phyloP scores from a whole-genome alignment of 2,113 vertebrate species.

The Megatriorchis doriae region DNA sequence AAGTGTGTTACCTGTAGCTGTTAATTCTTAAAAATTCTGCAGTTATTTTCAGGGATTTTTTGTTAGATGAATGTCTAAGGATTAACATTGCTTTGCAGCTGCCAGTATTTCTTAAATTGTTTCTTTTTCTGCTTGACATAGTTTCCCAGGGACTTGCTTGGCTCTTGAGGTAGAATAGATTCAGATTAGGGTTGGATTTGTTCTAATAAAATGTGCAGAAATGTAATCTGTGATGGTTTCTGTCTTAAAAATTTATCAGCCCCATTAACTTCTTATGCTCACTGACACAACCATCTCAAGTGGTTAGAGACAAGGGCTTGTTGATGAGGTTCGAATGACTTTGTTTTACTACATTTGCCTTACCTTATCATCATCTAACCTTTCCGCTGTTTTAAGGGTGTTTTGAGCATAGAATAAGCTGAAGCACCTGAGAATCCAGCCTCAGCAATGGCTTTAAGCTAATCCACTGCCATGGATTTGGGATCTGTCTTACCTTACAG shows the following conservation, averaged over 20 bases:
- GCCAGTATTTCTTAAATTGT: background rate
- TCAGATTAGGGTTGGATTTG: constrained; percentile 27
- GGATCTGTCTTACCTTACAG: background rate
- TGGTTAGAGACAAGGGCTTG: background rate
- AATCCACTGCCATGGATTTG: background rate
- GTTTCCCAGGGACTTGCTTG: background rate
- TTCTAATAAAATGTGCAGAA: constrained; percentile 33
- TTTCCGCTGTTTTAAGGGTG: background rate
- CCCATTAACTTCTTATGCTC: constrained; percentile 33
- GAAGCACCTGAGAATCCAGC: background rate
- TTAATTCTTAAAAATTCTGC: background rate
- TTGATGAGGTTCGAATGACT: background rate
- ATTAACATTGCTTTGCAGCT: background rate
- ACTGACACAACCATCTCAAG: constrained; percentile 11
- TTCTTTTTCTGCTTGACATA: background rate
- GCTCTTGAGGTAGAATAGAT: constrained; percentile 24
- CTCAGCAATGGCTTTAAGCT: background rate
- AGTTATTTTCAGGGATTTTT: background rate
- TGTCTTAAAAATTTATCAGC: constrained; percentile 57
- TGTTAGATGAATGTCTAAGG: background rate
- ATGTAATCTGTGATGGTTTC: constrained; percentile 50
- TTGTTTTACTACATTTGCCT: background rate
- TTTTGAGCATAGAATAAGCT: background rate
- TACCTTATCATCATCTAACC: background rate
- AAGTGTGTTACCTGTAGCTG: background rate